A percentile compares a stretch with the other conserved stretches of the same genome.
These are phyloP conservation scores for Chrysochloris asiatica DNA, from an alignment of 2,113 vertebrate genomes.

Conservation along the genomic window DNA sequence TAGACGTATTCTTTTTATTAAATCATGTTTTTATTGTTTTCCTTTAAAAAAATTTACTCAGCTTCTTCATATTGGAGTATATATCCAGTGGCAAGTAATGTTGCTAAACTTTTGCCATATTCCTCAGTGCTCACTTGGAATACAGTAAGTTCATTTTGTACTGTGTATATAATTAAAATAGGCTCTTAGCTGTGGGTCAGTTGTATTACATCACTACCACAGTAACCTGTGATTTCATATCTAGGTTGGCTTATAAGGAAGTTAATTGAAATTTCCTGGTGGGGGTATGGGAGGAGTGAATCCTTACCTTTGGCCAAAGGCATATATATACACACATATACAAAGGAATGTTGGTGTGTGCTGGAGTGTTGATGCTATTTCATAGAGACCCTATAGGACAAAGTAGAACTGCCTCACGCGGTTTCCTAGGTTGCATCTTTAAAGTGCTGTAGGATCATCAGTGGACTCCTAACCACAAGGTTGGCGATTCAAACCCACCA, in stretches of 20 bases:
- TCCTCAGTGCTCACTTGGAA: constrained; percentile 89
- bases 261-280: constrained; percentile 36
- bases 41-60: constrained; percentile 70
- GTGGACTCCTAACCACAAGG: too few relatives aligned
- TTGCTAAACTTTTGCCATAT: constrained; percentile 92
- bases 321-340: background rate
- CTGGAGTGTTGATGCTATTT: background rate
- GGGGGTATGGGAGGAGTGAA: background rate
- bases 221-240: background rate
- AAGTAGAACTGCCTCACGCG: background rate
- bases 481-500: too few relatives aligned
- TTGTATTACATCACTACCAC: background rate
- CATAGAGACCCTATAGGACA: background rate
- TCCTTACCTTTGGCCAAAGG: background rate
- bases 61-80: constrained; percentile 91
- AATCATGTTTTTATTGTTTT: background rate
- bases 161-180: background rate
- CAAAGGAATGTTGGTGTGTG: background rate
- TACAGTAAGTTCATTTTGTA: constrained; percentile 85
- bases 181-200: background rate
- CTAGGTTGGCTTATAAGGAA: constrained; percentile 18
- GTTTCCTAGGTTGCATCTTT: background rate
- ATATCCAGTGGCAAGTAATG: constrained; percentile 85
- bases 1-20: constrained; percentile 22
- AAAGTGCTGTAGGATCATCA: too few relatives aligned